Evolutionary conservation across 2,888 invertebrate genomes (phyloP).

Genomic region (Xylophagus ater): DNA sequence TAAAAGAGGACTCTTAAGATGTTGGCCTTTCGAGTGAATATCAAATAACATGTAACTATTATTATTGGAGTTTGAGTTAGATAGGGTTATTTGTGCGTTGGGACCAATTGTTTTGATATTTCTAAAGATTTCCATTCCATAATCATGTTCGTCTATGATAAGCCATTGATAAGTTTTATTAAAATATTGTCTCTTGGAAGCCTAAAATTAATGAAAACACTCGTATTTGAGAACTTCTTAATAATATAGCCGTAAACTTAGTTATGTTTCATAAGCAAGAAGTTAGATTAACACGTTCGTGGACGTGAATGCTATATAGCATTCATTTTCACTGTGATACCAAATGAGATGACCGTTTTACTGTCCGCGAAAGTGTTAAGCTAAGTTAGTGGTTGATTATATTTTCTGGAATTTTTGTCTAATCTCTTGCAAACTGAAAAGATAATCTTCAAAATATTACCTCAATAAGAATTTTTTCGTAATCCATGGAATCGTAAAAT

Average conservation of each 20-base stretch:
- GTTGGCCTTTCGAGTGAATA: slow-evolving; percentile 31
- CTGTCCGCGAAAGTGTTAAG: no score
- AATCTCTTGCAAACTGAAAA: no score
- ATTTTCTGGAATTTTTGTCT: no score
- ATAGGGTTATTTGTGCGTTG: slow-evolving; percentile 31
- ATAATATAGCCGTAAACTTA: slow-evolving; percentile 25
- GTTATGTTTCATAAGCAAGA: no score
- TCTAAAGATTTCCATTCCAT: slow-evolving; percentile 18
- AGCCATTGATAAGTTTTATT: slow-evolving; percentile 36
- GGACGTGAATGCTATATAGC: no score
- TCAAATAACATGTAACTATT: slow-evolving; percentile 22
- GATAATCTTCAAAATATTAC: slow-evolving; percentile 15
- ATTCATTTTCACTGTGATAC: no score
- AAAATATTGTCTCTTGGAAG: slow-evolving; percentile 24
- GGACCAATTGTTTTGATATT: slow-evolving; percentile 24
- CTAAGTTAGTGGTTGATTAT: no score
- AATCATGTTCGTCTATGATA: slow-evolving; percentile 23
- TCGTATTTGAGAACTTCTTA: slow-evolving; percentile 22
- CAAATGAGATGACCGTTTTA: no score
- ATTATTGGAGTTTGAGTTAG: slow-evolving; percentile 18
- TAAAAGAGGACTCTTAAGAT: slow-evolving; percentile 25
- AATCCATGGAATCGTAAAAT: neutral
- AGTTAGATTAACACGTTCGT: no score
- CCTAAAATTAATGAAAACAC: slow-evolving; percentile 19
- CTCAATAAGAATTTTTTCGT: neutral